Conservation (phyloP, 2,113 vertebrate species). For the Colinus virginianus region DNA sequence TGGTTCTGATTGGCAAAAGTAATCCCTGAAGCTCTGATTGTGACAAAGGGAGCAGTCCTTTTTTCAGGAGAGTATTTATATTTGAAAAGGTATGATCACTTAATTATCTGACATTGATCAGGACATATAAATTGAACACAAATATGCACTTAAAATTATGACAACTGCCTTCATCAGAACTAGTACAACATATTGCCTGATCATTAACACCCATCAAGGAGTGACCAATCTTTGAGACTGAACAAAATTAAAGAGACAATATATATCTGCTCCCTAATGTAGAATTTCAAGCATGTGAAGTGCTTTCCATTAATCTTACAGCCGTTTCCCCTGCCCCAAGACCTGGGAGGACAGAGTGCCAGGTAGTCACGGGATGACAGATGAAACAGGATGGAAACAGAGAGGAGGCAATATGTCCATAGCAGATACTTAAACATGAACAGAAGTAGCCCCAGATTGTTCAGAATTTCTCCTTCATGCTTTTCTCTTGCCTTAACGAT, state of each 20-base stretch:
- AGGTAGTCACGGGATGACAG: background rate
- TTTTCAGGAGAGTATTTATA: background rate
- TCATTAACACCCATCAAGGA: background rate
- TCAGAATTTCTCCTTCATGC: background rate
- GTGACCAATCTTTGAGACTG: background rate
- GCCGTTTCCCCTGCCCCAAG: background rate
- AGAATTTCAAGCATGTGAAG: background rate
- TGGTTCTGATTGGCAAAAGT: slow-evolving; percentile 12
- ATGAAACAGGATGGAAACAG: background rate
- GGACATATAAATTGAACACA: background rate
- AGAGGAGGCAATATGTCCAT: background rate
- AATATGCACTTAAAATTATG: background rate
- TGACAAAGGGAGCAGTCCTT: background rate
- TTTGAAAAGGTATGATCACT: background rate
- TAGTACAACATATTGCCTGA: background rate
- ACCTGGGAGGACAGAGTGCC: background rate
- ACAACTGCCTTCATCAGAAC: background rate
- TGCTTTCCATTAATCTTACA: background rate
- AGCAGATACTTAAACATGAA: background rate
- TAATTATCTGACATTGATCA: background rate
- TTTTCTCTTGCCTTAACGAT: background rate
- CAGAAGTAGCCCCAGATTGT: background rate
- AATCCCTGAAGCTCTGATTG: background rate
- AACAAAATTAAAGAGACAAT: background rate
- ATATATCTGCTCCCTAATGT: background rate